phyloP scores from a whole-genome alignment of 1,140 invertebrate species.

The Zaprionus inermis region DNA sequence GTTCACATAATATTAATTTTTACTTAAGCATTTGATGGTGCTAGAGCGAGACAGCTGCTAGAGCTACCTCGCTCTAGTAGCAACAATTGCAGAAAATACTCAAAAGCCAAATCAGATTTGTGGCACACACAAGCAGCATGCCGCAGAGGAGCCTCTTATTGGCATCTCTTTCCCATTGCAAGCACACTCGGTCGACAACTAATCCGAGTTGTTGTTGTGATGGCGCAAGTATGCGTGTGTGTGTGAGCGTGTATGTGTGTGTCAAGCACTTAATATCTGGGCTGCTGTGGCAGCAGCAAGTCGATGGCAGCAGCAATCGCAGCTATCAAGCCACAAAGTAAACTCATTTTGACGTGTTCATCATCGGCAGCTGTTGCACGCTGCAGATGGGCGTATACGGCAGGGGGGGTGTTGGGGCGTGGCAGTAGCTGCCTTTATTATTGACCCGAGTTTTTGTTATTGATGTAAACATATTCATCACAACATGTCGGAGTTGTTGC shows the following conservation, averaged over 20 bases:
- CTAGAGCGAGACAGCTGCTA: neutral
- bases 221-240: neutral
- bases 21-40: no score
- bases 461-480: slow-evolving; percentile 81
- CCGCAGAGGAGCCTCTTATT: slow-evolving; percentile 8
- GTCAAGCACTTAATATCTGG: slow-evolving; percentile 38
- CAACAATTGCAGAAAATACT: neutral
- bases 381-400: neutral
- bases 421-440: slow-evolving; percentile 49
- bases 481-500: slow-evolving; percentile 33
- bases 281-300: slow-evolving; percentile 12
- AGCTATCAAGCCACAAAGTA: slow-evolving; percentile 70
- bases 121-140: neutral
- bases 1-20: no score
- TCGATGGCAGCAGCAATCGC: slow-evolving; percentile 49
- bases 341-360: slow-evolving; percentile 76
- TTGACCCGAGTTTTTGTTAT: slow-evolving; percentile 74
- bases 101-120: slow-evolving; percentile 1
- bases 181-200: slow-evolving; percentile 1
- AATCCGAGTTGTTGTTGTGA: neutral
- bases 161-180: neutral
- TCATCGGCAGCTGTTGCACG: slow-evolving; percentile 28
- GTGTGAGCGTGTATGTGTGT: slow-evolving; percentile 8
- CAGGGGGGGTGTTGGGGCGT: slow-evolving; percentile 15
- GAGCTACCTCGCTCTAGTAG: no score